Evolutionary conservation across 1,140 invertebrate genomes (phyloP), one percentile per base, ranked within the genome.

Genomic region (Glomeris maerens): DNA sequence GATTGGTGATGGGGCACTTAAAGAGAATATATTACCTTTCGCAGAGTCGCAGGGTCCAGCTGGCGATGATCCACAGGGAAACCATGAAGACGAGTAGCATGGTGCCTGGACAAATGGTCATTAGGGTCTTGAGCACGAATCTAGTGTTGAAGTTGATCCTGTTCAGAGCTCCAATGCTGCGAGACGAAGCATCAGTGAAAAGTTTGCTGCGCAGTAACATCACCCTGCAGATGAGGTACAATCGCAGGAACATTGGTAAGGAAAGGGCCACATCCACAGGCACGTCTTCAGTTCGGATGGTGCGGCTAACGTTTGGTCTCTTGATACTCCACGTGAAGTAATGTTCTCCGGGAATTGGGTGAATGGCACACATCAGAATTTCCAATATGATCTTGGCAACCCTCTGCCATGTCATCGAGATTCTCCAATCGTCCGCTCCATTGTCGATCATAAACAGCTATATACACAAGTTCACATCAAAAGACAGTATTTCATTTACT

Each of bases 361-460:
- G 94, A 59, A 98, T 80, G 59, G 89, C 89, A 72, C 95, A 98
- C 63, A 98, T 87, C 53, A 81, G 66, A 56, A 99, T 74, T 71
- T 99, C 95, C 58, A 95, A 75, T 27, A 78, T 74, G 64, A 98
- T 92, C 72, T 95, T 89, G 57, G 79, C 78, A 70, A 92, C 88
- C 66, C 92, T 74, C 71, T 92, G 85, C 83, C 86, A 94, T 51
- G 94, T 98, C 83, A 98, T 94, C 55, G 95, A 94, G 72, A 99
- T 98, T 64, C 94, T 77, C 95, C 95, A 99, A 74, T 99, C 95
- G 71, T 98, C 95, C 46, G 95, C 92, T 73, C 93, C 97, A 76
- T 98, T 98, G 78, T 97, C 91, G 74, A 96, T 95, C 87, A 95
- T 93, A 75, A 95, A 96, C 72, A 96, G 78, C 91, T 96, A 75